Evolutionary conservation across 64 coral and sea anemone genomes (phyloP), one percentile per base, ranked within the genome.

Genomic region (Astreopora myriophthalma): DNA sequence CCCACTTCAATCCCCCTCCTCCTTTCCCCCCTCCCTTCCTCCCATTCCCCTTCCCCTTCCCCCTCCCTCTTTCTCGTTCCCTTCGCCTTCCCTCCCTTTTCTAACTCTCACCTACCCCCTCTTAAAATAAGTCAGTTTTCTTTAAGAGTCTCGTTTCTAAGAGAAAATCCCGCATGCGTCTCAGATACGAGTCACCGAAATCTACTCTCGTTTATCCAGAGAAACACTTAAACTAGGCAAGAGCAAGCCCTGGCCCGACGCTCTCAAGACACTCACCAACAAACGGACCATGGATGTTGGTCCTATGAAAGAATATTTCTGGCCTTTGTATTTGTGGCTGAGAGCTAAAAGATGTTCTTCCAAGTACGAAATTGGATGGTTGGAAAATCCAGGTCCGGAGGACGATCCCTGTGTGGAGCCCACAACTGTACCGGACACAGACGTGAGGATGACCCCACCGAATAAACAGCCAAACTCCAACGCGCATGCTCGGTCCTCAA

Each of bases 271-370:
- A 10, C 92, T 98, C 79, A 98, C 93, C 27, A 82, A 94, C 26
- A 80, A 71, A 33, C 69, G 70, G 24, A 61, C 92, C 36, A 72
- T 98, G 80, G 88, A 84, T 80, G 90, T 87, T 1, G 86, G 70
- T n/a, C 93, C 93, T 14, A 51, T 98, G 22, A 98, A 95, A 32
- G 96, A 98, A 48, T 98, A 98, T 55, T 98, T 95, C 38, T 19
- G 37, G 36, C 96, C 93, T 39, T 35, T 98, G 8, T 68, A 89
- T 27, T 3, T 38, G 20, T 98, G 96, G 96, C 57, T 98, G 11
- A 65, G 79, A 48, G 46, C 86, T 25, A 71, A 90, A 79, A 87
- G 96, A 85, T 95, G 93, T 70, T 3, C 31, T 1, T 28, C 40
- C 16, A 86, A 80, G 1, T 98, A 98, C 39, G 22, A 42, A 1